Conservation (phyloP, 2,797 vertebrate species). For the Oreochromis mossambicus region DNA sequence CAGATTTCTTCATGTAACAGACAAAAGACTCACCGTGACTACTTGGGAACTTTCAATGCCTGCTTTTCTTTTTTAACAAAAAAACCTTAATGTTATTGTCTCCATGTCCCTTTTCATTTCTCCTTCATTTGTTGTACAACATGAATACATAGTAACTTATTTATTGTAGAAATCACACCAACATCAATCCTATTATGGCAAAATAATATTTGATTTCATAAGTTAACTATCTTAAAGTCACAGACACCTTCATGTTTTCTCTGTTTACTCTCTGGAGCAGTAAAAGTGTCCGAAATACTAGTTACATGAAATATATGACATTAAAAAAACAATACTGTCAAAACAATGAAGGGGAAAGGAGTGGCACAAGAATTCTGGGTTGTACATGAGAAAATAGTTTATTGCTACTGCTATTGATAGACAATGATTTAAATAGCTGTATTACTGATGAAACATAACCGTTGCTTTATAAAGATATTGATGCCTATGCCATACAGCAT, state of each 20-base stretch:
- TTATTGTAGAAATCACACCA: not conserved
- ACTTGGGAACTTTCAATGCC: not conserved
- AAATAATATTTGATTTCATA: not conserved
- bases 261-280: not conserved
- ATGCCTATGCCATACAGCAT: not conserved
- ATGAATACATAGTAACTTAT: not conserved
- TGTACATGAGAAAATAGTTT: not conserved
- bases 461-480: not conserved
- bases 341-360: not conserved
- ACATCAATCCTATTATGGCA: not conserved
- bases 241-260: not conserved
- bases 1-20: not conserved
- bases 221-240: not conserved
- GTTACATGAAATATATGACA: not conserved
- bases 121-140: not conserved
- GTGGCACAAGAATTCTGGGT: not conserved
- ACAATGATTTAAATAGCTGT: not conserved
- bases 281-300: not conserved
- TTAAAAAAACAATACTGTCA: not conserved
- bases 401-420: not conserved
- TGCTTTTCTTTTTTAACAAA: not conserved
- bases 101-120: not conserved
- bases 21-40: not conserved
- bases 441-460: not conserved
- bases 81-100: not conserved